phyloP scores from a whole-genome alignment of 2,888 invertebrate genomes.

The Carpatolechia fugitivella region DNA sequence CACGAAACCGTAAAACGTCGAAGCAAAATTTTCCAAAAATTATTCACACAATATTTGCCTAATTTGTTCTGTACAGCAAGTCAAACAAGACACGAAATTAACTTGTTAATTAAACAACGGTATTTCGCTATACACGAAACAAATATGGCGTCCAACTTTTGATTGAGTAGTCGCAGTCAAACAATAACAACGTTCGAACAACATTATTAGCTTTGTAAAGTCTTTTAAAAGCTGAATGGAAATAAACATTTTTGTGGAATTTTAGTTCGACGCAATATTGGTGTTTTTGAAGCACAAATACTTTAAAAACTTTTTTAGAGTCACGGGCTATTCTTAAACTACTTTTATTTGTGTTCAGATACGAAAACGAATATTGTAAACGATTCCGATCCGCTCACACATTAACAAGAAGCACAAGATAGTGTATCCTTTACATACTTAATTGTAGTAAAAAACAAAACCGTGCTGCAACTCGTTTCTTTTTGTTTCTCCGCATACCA shows the following conservation, averaged over 20 bases:
- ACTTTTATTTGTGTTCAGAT: too few species aligned
- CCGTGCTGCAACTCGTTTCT: neutral
- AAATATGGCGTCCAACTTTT: conserved; percentile 22
- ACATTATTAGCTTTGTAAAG: neutral
- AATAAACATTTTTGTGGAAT: neutral
- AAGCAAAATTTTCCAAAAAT: neutral
- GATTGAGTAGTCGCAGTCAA: conserved; percentile 20
- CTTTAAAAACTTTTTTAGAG: too few species aligned
- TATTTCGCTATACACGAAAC: conserved; percentile 26
- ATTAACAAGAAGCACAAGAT: neutral
- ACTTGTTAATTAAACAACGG: conserved; percentile 29
- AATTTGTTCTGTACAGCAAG: conserved; percentile 14
- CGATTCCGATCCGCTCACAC: too few species aligned
- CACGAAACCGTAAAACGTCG: neutral
- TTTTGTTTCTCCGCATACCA: conserved; percentile 17
- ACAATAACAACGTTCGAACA: conserved; percentile 1
- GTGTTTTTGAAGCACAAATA: neutral
- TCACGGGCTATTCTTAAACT: too few species aligned
- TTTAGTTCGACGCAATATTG: neutral
- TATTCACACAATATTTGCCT: neutral
- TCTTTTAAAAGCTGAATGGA: neutral
- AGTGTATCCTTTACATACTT: neutral
- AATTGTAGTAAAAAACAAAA: conserved; percentile 16
- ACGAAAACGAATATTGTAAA: neutral
- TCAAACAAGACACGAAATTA: conserved; percentile 14